Conservation (phyloP, 1,140 invertebrate genomes). For the Ruditapes philippinarum region DNA sequence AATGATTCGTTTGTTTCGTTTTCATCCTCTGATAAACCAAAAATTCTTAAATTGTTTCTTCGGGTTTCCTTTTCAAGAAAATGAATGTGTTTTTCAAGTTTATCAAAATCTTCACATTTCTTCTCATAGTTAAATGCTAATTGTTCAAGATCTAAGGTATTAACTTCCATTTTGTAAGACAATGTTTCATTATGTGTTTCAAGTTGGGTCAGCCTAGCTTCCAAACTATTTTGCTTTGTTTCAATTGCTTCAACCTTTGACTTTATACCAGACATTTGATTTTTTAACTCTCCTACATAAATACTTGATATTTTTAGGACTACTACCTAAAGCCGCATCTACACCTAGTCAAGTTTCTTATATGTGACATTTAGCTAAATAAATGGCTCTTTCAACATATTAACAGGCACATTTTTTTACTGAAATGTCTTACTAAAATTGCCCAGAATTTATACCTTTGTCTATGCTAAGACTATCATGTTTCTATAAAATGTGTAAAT, state of each 20-base stretch:
- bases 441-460: too few species aligned
- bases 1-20: background rate
- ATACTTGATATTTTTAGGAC: too few species aligned
- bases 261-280: background rate
- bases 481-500: too few species aligned
- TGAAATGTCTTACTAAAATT: too few species aligned
- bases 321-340: too few species aligned
- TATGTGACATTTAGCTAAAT: too few species aligned
- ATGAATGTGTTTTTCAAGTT: background rate
- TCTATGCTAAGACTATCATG: too few species aligned
- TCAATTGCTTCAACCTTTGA: background rate
- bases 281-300: background rate
- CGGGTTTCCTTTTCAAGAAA: background rate
- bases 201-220: background rate
- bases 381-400: too few species aligned
- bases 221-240: background rate
- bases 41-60: background rate
- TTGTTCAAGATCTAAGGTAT: background rate
- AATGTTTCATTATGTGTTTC: background rate
- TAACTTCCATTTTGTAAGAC: background rate
- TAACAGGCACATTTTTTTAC: too few species aligned
- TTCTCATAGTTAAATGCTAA: background rate
- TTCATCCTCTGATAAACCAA: background rate
- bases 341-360: too few species aligned
- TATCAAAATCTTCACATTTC: background rate